phyloP scores from a whole-genome alignment of 2,113 vertebrate species.

The Tachysurus vachellii region DNA sequence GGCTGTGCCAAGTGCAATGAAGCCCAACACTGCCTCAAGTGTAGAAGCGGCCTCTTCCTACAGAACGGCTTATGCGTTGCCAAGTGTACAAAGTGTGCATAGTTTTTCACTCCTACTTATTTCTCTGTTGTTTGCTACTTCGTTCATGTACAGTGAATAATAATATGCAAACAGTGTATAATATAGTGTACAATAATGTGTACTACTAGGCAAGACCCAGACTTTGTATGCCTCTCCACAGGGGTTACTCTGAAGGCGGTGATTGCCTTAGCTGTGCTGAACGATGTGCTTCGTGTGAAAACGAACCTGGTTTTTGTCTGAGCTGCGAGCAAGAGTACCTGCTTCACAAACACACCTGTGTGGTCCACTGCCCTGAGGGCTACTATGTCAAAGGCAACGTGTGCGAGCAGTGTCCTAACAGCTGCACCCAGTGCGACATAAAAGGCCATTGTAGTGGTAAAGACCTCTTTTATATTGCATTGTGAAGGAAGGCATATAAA shows the following conservation, averaged over 20 bases:
- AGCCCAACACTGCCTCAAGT: conserved; percentile 70
- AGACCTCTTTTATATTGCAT: conserved; percentile 16
- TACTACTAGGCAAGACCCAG: neutral
- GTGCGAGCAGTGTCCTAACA: conserved; percentile 78
- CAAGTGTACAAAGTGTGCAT: conserved; percentile 39
- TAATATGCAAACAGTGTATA: neutral
- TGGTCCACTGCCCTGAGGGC: conserved; percentile 70
- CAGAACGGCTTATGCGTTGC: conserved; percentile 66
- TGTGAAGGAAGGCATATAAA: neutral
- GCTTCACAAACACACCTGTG: conserved; percentile 73
- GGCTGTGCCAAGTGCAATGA: conserved; percentile 76
- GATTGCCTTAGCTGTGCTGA: conserved; percentile 71
- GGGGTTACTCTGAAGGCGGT: conserved; percentile 76
- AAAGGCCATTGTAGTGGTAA: conserved; percentile 81
- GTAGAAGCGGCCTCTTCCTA: conserved; percentile 72
- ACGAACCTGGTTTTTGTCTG: conserved; percentile 73
- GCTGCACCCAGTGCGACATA: conserved; percentile 79
- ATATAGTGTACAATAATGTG: neutral
- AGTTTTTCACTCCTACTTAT: neutral
- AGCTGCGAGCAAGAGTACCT: conserved; percentile 74
- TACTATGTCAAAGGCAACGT: conserved; percentile 70
- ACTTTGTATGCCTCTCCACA: conserved; percentile 54
- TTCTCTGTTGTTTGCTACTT: neutral
- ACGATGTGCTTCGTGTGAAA: conserved; percentile 76
- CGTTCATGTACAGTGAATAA: neutral